Conservation (phyloP, 2,888 invertebrate species). For the Drosophila meridiana region DNA sequence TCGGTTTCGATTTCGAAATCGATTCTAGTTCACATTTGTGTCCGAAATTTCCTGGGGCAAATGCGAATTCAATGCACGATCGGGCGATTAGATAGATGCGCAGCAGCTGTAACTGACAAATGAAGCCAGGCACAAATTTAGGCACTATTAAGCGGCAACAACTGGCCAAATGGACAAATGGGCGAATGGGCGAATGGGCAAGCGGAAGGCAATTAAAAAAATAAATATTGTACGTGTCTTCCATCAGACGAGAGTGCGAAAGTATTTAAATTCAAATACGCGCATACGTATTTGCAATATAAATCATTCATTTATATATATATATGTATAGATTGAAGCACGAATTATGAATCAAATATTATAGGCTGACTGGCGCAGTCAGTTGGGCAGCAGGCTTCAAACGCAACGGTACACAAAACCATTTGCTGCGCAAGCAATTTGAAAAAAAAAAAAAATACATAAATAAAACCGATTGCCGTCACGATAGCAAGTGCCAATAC, state of each 20-base stretch:
- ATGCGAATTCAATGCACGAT: constrained; percentile 55
- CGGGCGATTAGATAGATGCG: constrained; percentile 60
- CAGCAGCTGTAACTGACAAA: constrained; percentile 61
- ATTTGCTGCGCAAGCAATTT: constrained; percentile 28
- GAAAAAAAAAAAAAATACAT: neutral
- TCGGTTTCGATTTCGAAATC: constrained; percentile 15
- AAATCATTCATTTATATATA: constrained; percentile 44
- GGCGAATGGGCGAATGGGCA: constrained; percentile 16
- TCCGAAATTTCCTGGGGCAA: neutral
- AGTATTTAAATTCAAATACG: constrained; percentile 14
- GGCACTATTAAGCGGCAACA: constrained; percentile 66
- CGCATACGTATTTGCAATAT: constrained; percentile 28
- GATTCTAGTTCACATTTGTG: neutral
- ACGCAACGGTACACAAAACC: constrained; percentile 46
- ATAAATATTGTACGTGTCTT: constrained; percentile 55
- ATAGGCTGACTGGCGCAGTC: constrained; percentile 28
- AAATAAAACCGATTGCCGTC: constrained; percentile 19
- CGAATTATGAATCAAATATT: constrained; percentile 23
- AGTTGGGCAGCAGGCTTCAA: constrained; percentile 57
- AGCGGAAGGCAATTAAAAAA: constrained; percentile 61
- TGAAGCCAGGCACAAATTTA: constrained; percentile 52
- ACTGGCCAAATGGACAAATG: constrained; percentile 39
- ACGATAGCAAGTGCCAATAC: constrained; percentile 1
- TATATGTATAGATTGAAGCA: constrained; percentile 16
- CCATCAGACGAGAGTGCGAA: constrained; percentile 23